phyloP scores from a whole-genome alignment of 2,888 invertebrate species.

The Melanostoma mellinum region DNA sequence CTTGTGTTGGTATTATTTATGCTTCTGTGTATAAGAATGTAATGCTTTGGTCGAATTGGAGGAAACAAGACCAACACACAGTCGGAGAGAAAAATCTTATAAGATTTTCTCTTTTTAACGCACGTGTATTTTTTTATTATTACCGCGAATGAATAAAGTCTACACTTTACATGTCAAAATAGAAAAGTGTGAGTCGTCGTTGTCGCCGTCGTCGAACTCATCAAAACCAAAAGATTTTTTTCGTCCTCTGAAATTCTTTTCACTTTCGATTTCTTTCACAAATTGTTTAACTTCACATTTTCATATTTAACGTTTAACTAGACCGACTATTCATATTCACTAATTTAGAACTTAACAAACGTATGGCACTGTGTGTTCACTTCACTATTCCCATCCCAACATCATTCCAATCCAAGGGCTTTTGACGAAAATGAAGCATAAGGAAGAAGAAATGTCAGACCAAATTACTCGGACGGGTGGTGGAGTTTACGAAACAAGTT shows the following conservation, averaged over 20 bases:
- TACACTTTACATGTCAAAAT: slow-evolving; percentile 56
- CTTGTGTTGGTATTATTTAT: slow-evolving; percentile 43
- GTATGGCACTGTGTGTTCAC: slow-evolving; percentile 18
- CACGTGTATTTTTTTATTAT: slow-evolving; percentile 27
- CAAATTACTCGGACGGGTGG: slow-evolving; percentile 8
- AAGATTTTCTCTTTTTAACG: slow-evolving; percentile 40
- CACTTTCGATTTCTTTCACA: too few species aligned
- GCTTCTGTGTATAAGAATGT: neutral
- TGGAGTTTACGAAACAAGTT: slow-evolving; percentile 12
- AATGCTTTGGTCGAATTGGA: slow-evolving; percentile 9
- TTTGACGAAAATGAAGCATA: neutral
- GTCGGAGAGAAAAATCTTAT: neutral
- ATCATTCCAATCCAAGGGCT: too few species aligned
- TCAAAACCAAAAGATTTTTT: too few species aligned
- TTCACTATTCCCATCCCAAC: neutral
- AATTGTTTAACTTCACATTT: neutral
- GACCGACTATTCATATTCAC: neutral
- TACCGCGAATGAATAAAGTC: slow-evolving; percentile 28
- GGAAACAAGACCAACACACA: slow-evolving; percentile 16
- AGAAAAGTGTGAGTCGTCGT: neutral
- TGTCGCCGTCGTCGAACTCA: too few species aligned
- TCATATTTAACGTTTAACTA: slow-evolving; percentile 6
- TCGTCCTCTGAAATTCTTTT: too few species aligned
- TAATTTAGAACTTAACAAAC: slow-evolving; percentile 11
- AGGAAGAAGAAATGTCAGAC: slow-evolving; percentile 1